A percentile compares a stretch with the other conserved stretches of the same genome.
Conservation (phyloP, 2,888 invertebrate genomes). For the Tetranychus piercei region DNA sequence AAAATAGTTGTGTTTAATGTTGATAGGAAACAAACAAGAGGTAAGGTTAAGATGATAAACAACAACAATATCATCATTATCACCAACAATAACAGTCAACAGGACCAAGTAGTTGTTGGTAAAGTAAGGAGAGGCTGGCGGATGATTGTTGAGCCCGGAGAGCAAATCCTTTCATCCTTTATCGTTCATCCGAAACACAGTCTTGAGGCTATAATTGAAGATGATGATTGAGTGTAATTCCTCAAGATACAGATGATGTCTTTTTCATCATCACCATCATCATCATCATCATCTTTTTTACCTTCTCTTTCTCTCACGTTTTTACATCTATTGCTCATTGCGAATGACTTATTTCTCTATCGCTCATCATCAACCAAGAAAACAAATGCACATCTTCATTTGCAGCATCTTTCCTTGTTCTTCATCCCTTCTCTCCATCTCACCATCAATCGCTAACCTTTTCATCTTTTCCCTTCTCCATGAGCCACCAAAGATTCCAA, state of each 20-base stretch:
- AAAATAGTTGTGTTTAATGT: neutral
- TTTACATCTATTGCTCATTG: neutral
- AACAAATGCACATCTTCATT: too few species aligned
- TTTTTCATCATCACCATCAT: neutral
- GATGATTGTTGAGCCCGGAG: slow-evolving; percentile 1
- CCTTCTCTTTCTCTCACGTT: neutral
- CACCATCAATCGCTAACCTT: too few species aligned
- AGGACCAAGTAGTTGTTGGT: neutral
- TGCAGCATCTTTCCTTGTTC: too few species aligned
- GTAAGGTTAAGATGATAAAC: neutral
- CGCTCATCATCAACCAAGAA: neutral
- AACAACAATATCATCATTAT: neutral
- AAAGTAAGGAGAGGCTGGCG: neutral
- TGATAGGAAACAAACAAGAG: neutral
- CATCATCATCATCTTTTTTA: neutral
- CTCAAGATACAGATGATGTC: neutral
- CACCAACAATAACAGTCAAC: neutral
- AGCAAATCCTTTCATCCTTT: slow-evolving; percentile 1
- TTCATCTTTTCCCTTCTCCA: too few species aligned
- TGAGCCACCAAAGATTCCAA: too few species aligned
- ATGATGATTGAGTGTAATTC: slow-evolving; percentile 1
- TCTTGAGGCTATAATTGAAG: neutral
- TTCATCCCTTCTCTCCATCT: too few species aligned
- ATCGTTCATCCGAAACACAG: neutral
- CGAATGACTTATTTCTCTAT: neutral